Conservation (phyloP, 2,113 vertebrate species). For the Onychorhynchus coronatus region DNA sequence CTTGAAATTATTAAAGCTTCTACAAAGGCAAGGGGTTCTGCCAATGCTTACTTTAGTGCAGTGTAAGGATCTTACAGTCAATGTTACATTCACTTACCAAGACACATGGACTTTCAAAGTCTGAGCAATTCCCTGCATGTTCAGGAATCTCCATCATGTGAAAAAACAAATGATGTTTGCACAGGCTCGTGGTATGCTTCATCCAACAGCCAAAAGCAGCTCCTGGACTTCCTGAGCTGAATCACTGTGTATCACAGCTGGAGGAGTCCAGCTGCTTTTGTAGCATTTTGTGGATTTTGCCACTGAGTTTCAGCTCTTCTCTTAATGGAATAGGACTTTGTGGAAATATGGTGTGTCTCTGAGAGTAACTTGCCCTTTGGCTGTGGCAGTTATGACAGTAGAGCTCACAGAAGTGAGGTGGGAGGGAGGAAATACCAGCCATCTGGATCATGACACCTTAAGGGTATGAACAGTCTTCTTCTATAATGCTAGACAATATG, state of each 20-base stretch:
- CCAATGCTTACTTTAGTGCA: not conserved
- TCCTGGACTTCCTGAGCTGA: not conserved
- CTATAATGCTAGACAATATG: not conserved
- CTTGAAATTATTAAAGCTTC: not conserved
- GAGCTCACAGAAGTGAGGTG: not conserved
- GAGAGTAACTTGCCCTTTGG: not conserved
- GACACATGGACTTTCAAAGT: not conserved
- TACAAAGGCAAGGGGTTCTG: not conserved
- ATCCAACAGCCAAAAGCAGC: not conserved
- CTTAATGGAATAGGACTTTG: not conserved
- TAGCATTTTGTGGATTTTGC: not conserved
- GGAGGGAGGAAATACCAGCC: not conserved
- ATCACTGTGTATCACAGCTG: not conserved
- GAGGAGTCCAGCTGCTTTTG: not conserved
- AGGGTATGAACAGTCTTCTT: not conserved
- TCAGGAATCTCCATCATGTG: not conserved
- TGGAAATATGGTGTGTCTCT: not conserved
- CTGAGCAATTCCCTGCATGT: rapidly evolving
- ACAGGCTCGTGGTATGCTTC: not conserved
- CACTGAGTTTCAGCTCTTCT: not conserved
- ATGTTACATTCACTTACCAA: not conserved
- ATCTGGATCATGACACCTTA: not conserved
- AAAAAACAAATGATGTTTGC: not conserved
- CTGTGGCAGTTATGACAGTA: not conserved
- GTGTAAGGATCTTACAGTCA: not conserved